Conservation (phyloP, 2,888 invertebrate genomes). For the Monopis laevigella region DNA sequence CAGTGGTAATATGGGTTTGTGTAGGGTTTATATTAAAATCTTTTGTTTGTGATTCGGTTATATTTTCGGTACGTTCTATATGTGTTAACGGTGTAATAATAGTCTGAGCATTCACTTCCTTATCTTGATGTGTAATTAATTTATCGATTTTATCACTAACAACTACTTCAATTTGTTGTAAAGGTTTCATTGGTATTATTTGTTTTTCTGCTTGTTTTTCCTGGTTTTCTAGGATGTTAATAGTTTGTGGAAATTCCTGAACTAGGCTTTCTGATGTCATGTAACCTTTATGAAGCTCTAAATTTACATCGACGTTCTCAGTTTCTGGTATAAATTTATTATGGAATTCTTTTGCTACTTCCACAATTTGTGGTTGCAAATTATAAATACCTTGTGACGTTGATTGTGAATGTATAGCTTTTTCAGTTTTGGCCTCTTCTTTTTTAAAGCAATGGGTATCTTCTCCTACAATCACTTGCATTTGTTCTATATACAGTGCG, state of each 20-base stretch:
- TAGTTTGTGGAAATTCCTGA: slow-evolving; percentile 51
- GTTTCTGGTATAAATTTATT: slow-evolving; percentile 24
- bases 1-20: slow-evolving; percentile 30
- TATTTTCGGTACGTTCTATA: slow-evolving; percentile 46
- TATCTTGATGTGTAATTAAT: slow-evolving; percentile 20
- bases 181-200: slow-evolving; percentile 32
- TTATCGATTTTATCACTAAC: slow-evolving; percentile 31
- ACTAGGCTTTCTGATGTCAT: slow-evolving; percentile 33
- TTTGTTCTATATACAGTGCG: slow-evolving; percentile 25
- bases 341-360: slow-evolving; percentile 27
- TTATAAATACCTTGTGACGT: slow-evolving; percentile 31
- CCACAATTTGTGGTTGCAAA: slow-evolving; percentile 32
- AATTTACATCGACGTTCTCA: slow-evolving; percentile 24
- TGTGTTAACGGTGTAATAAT: slow-evolving; percentile 38
- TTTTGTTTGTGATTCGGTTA: slow-evolving; percentile 32
- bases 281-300: slow-evolving; percentile 37
- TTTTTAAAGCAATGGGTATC: slow-evolving; percentile 16
- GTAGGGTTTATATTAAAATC: slow-evolving; percentile 31
- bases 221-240: slow-evolving; percentile 37
- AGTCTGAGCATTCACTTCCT: slow-evolving; percentile 33
- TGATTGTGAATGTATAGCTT: slow-evolving; percentile 26
- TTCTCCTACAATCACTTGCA: slow-evolving; percentile 26
- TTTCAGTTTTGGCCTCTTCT: slow-evolving; percentile 29
- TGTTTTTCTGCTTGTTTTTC: slow-evolving; percentile 42
- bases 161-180: slow-evolving; percentile 39